Conservation (phyloP, 2,113 vertebrate genomes). For the Leiothrix lutea region DNA sequence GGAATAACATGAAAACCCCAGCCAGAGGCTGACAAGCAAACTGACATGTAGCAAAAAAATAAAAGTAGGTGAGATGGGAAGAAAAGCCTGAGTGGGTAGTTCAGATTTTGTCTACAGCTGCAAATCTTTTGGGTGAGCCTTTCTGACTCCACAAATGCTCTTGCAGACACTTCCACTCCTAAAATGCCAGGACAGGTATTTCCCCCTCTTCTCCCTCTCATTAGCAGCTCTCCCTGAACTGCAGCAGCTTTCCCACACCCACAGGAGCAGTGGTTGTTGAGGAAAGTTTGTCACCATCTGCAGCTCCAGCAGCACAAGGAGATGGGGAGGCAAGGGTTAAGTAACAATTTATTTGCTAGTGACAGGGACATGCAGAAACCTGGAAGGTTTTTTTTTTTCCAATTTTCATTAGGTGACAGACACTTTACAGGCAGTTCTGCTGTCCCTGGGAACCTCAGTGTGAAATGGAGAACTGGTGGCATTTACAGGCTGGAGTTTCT, state of each 20-base stretch:
- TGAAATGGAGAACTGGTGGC: background rate
- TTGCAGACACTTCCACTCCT: background rate
- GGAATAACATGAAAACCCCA: background rate
- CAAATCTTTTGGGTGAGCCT: background rate
- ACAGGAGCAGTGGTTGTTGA: rapidly evolving
- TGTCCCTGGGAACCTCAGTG: background rate
- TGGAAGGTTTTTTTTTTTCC: background rate
- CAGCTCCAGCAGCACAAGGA: background rate
- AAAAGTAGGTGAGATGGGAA: background rate
- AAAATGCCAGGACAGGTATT: background rate
- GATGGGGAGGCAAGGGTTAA: background rate
- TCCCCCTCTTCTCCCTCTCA: background rate
- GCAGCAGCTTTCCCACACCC: background rate
- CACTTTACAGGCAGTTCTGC: background rate
- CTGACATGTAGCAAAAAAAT: background rate
- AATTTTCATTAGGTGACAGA: background rate
- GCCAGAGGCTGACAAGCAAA: background rate
- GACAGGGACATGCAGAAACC: background rate
- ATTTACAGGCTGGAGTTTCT: constrained; percentile 6
- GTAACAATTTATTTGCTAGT: background rate
- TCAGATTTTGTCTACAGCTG: background rate
- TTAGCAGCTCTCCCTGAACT: background rate
- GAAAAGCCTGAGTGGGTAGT: background rate
- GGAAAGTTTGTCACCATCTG: background rate
- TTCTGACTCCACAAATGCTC: background rate